Evolutionary conservation across 2,888 invertebrate species (phyloP).

Genomic region (Euspilapteryx auroguttella): DNA sequence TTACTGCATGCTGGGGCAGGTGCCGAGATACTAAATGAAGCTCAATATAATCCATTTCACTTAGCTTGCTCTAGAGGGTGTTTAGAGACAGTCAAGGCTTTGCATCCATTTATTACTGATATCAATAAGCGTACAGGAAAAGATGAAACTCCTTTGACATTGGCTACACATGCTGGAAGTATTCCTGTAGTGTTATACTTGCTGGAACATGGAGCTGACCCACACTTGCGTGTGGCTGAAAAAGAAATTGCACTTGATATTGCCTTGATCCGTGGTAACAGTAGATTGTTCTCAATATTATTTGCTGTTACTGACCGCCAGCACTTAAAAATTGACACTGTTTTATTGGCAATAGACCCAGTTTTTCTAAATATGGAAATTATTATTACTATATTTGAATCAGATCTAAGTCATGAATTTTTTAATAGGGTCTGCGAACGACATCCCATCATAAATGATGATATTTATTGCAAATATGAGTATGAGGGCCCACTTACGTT

Average conservation of each 20-base stretch:
- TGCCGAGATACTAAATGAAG: conserved; percentile 33
- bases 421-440: conserved; percentile 31
- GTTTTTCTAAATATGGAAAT: conserved; percentile 42
- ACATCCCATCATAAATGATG: conserved; percentile 22
- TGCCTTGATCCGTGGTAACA: conserved; percentile 27
- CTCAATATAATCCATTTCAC: conserved; percentile 38
- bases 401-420: conserved; percentile 36
- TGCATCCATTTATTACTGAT: conserved; percentile 33
- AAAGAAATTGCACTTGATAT: conserved; percentile 32
- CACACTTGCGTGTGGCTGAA: conserved; percentile 26
- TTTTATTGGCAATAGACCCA: conserved; percentile 38
- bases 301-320: conserved; percentile 22
- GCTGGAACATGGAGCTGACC: conserved; percentile 34
- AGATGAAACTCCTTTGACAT: conserved; percentile 34
- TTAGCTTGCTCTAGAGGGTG: conserved; percentile 41
- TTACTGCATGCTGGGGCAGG: conserved; percentile 43
- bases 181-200: conserved; percentile 31
- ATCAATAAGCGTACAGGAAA: conserved; percentile 27
- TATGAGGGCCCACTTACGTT: conserved; percentile 37
- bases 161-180: conserved; percentile 27
- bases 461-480: conserved; percentile 21
- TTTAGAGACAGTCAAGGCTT: conserved; percentile 20
- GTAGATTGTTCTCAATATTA: conserved; percentile 25
- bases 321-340: conserved; percentile 26
- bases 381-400: conserved; percentile 28